These are phyloP conservation scores for Petrocephalus sullivani DNA, from an alignment of 2,797 vertebrate species.

Conservation along the genomic window DNA sequence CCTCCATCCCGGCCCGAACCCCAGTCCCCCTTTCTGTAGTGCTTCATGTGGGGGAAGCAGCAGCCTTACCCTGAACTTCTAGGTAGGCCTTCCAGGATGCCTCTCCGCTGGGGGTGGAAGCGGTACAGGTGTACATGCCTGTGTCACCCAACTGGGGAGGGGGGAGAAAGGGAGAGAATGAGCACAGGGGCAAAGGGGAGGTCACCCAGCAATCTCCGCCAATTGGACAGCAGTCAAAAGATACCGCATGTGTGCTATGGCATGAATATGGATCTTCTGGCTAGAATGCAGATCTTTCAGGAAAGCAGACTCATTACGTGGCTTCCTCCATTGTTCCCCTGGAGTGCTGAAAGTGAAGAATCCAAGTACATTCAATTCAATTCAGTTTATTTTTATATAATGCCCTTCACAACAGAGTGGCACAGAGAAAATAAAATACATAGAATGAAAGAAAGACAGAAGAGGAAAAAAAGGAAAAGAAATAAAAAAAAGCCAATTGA, in stretches of 20 bases:
- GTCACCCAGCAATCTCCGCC: neutral
- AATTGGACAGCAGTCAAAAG: neutral
- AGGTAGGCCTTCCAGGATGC: constrained; percentile 91
- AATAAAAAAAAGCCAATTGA: too few species aligned
- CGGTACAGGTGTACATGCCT: constrained; percentile 87
- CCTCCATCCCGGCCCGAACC: neutral
- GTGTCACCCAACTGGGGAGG: constrained; percentile 81
- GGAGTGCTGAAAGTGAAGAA: neutral
- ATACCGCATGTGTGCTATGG: neutral
- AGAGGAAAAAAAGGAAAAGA: too few species aligned
- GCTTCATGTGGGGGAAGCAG: neutral
- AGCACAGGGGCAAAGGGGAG: neutral
- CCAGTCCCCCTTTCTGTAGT: neutral
- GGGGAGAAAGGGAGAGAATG: neutral
- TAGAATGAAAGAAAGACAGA: too few species aligned
- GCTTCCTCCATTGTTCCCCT: neutral
- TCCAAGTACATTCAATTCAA: neutral
- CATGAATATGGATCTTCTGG: neutral
- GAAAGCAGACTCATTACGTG: neutral
- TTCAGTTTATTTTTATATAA: too few species aligned
- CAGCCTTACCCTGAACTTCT: constrained; percentile 85
- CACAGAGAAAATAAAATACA: too few species aligned
- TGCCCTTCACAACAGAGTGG: too few species aligned
- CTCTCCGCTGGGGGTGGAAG: constrained; percentile 91
- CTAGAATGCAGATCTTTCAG: neutral